Base-by-base conservation (phyloP, 2,888 invertebrate genomes). In the Esperia sulphurella region DNA sequence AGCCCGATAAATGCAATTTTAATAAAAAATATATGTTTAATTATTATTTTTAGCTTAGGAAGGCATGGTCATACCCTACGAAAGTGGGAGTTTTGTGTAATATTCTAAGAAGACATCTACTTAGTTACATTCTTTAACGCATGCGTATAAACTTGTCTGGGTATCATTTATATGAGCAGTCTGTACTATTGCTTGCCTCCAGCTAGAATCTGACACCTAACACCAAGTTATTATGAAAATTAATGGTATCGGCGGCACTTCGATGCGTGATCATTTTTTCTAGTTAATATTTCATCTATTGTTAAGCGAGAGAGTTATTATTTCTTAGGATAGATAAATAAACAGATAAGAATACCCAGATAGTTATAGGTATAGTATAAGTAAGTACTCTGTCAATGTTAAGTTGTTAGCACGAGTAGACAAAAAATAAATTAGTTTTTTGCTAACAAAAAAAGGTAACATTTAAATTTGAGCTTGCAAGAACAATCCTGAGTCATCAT, bases 381-480 rank as follows among this genome's bases (percentile, higher is more conserved):
- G 39, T 7, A 39, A 1, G 41, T 43, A 29, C 43, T 38, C 21
- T 41, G 39, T 48, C 55, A 46, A 54, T 52, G 45, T 48, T 42
- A 43, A 35, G 53, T 50, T 49, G 51, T 43, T 50, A 14, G 38
- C 5, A 50, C 50, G 43, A 54, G 47, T 42, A 45, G 45, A 59
- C 70, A 84, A 84, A 84, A 85, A 85, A 79, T 78, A 79, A 83
- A 85, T 85, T 80, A 82, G 72, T 79, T 83, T n/a, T 79, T 62
- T 59, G 52, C 54, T 51, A 57, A 61, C 74, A 83, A 84, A 85
- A n/a, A 83, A 84, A 65, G 51, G 58, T 75, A 75, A 85, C 78
- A 71, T 71, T 76, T 73, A 84, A 83, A 84, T 85, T 84, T 83
- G 71, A 65, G 70, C 63, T 57, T 51, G 57, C 62, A 69, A 76